Evolutionary conservation across 2,888 invertebrate genomes (phyloP).

Genomic region (Opisthograptis luteolata): DNA sequence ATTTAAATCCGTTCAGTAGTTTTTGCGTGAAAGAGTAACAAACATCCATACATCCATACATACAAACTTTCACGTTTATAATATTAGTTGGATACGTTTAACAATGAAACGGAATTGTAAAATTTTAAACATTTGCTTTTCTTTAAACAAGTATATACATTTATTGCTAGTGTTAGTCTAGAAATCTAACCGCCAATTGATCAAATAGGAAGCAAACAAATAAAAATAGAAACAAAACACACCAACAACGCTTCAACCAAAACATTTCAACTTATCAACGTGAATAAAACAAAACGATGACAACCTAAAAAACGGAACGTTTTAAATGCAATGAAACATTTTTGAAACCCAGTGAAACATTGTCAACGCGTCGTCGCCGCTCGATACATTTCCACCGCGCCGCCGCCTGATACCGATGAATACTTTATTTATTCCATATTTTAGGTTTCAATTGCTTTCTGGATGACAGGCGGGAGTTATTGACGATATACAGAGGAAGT

Average conservation of each 20-base stretch:
- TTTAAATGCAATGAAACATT: conserved; percentile 5
- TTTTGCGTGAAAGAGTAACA: no score
- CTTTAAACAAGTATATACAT: no score
- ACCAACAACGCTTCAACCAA: neutral
- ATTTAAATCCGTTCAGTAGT: no score
- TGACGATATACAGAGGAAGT: neutral
- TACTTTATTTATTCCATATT: conserved; percentile 29
- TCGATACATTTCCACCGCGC: conserved; percentile 10
- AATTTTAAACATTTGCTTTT: no score
- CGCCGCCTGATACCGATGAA: conserved; percentile 17
- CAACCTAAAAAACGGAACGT: conserved; percentile 1
- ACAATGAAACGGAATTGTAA: no score
- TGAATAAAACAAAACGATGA: neutral
- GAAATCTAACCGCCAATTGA: no score
- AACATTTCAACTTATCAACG: neutral
- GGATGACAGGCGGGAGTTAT: conserved; percentile 16
- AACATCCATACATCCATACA: no score
- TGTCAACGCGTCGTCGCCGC: neutral
- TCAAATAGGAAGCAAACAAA: neutral
- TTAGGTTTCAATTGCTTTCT: conserved; percentile 28
- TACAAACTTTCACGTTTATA: no score
- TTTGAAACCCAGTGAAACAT: conserved; percentile 5
- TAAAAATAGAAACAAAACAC: neutral
- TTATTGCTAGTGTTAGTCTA: no score
- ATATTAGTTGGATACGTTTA: no score